A percentile compares a stretch with the other conserved stretches of the same genome.
Evolutionary conservation across 2,888 invertebrate genomes (phyloP).

Genomic region (Ptilodon capucinus): DNA sequence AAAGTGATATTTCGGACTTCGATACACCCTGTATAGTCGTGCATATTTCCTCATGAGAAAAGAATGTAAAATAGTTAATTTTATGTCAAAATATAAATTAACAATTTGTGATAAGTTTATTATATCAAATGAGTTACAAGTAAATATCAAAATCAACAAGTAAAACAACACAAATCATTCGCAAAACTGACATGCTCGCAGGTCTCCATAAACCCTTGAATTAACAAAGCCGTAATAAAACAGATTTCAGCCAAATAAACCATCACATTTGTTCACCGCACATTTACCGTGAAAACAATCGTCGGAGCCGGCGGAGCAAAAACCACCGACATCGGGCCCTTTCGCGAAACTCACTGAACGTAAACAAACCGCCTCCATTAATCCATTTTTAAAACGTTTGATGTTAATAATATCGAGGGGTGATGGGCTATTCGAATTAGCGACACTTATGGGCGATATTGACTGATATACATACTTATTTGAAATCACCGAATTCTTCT

Average conservation of each 20-base stretch:
- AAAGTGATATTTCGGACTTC: too few species aligned
- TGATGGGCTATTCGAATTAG: too few species aligned
- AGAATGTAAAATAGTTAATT: too few species aligned
- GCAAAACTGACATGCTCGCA: not conserved
- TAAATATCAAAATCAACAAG: not conserved
- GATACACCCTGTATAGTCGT: too few species aligned
- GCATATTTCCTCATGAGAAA: too few species aligned
- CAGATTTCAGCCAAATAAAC: slow-evolving; percentile 18
- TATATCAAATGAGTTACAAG: too few species aligned
- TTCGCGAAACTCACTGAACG: not conserved
- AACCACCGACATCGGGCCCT: slow-evolving; percentile 3
- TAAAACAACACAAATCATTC: not conserved
- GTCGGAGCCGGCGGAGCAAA: slow-evolving; percentile 13
- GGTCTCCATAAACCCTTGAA: not conserved
- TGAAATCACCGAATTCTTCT: too few species aligned
- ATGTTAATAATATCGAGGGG: too few species aligned
- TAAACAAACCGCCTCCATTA: not conserved
- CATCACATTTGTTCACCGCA: not conserved
- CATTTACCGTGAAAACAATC: slow-evolving; percentile 18
- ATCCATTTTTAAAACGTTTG: not conserved
- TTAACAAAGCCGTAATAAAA: not conserved
- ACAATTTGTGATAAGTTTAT: too few species aligned
- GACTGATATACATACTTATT: too few species aligned
- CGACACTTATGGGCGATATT: too few species aligned
- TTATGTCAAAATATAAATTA: too few species aligned